Conservation (phyloP, 2,888 invertebrate genomes). For the Amiota minor region DNA sequence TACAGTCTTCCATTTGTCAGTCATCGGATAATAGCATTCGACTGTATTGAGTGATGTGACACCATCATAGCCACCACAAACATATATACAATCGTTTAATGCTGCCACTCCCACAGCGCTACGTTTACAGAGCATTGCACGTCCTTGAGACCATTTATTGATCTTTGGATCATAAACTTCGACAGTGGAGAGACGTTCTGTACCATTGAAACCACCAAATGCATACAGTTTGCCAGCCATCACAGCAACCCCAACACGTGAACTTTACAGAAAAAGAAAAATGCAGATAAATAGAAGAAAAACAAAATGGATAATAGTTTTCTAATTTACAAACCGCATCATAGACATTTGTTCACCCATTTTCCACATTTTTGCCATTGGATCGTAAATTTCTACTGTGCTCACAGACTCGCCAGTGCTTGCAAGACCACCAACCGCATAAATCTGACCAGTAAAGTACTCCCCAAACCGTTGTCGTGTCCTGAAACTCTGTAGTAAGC, state of each 20-base stretch:
- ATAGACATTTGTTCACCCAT: conserved; percentile 88
- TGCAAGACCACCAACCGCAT: conserved; percentile 89
- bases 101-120: conserved; percentile 88
- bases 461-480: conserved; percentile 84
- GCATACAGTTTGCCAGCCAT: conserved; percentile 85
- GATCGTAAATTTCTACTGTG: conserved; percentile 89
- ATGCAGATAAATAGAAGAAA: background rate
- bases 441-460: conserved; percentile 84
- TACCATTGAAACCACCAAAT: conserved; percentile 89
- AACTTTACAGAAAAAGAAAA: conserved; percentile 74
- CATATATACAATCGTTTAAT: conserved; percentile 85
- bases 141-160: conserved; percentile 84
- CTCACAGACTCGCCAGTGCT: conserved; percentile 88
- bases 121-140: conserved; percentile 84
- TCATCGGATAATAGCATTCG: conserved; percentile 83
- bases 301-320: background rate
- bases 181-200: conserved; percentile 85
- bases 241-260: conserved; percentile 88
- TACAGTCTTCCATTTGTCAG: conserved; percentile 83
- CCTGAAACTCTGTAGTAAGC: conserved; percentile 82
- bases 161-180: conserved; percentile 86
- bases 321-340: conserved; percentile 72
- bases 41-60: conserved; percentile 87
- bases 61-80: conserved; percentile 90
- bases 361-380: conserved; percentile 80